Evolutionary conservation across 2,888 invertebrate species (phyloP).

Genomic region (Ernsta delagoae): DNA sequence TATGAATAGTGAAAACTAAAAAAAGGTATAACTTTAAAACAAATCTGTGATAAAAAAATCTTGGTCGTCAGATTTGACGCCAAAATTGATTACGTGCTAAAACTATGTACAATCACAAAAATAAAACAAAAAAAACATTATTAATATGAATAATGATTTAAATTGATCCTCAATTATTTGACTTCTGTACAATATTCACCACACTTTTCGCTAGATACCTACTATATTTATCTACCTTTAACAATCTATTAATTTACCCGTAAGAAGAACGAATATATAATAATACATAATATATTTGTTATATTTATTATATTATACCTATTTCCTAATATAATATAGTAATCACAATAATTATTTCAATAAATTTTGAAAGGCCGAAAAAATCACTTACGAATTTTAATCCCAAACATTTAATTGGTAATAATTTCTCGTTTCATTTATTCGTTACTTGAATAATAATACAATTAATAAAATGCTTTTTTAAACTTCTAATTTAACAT

Average conservation of each 20-base stretch:
- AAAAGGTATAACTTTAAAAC: too few species aligned
- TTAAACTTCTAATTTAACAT: too few species aligned
- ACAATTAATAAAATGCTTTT: background rate
- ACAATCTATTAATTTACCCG: slow-evolving; percentile 40
- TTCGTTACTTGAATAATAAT: slow-evolving; percentile 42
- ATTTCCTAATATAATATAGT: slow-evolving; percentile 2
- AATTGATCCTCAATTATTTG: background rate
- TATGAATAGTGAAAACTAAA: too few species aligned
- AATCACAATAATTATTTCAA: background rate
- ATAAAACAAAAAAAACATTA: too few species aligned
- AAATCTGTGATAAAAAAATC: too few species aligned
- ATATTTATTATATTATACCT: slow-evolving; percentile 1
- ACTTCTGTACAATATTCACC: background rate
- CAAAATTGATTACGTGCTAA: too few species aligned
- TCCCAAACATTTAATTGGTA: slow-evolving; percentile 44
- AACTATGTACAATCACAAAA: too few species aligned
- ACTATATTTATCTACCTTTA: background rate
- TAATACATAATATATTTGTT: slow-evolving; percentile 5
- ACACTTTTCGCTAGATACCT: background rate
- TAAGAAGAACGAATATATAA: slow-evolving; percentile 41
- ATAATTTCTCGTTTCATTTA: slow-evolving; percentile 51
- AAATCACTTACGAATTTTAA: slow-evolving; percentile 42
- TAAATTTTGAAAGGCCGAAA: slow-evolving; percentile 54
- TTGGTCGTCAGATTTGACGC: too few species aligned
- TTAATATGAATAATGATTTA: background rate